Evolutionary conservation across 1,140 invertebrate species (phyloP), one percentile per base, ranked within the genome.

Genomic region (Campoletis sonorensis): DNA sequence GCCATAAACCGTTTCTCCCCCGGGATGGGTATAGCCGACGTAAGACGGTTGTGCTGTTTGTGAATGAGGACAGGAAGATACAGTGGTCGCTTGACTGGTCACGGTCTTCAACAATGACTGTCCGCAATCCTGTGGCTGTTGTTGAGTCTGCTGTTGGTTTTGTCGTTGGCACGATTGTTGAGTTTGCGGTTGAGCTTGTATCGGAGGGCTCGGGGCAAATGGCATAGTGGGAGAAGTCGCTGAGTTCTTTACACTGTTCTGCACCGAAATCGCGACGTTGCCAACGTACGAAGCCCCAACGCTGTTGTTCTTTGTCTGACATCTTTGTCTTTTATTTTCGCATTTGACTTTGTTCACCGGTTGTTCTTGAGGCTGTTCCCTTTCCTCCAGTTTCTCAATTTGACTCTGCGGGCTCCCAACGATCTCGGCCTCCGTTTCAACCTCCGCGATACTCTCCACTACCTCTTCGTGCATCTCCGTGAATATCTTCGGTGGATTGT

Each of bases 401-500:
- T 73, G 58, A 40, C 61, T 81, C 70, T 54, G 64, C 8, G 27
- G 40, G 67, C 15, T 67, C 26, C 4, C 61, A 0, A 45, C 76
- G 0, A 23, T 27, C 16, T 78, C 58, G 18, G 33, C 18, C 21
- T 78, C 76, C 18, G 33, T 16, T n/a, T 71, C 68, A n/a, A 71
- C 79, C 79, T 86, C 85, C 64, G 89, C 83, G 78, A 87, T 79
- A 77, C 87, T 89, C 85, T 90, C 89, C 84, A 85, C 86, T 49
- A 89, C 88, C 72, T 90, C 81, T 51, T 90, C 88, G 68, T 83
- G 81, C n/a, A 90, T 83, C 4, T 87, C 82, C 11, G 88, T 81
- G 85, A 92, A 87, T 88, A 93, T 86, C 67, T 92, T 90, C 7
- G 94, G 94, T 81, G 94, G 94, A 88, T 95, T 96, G 51, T 93